Conservation (phyloP, 2,797 vertebrate genomes). For the Cossypha caffra region DNA sequence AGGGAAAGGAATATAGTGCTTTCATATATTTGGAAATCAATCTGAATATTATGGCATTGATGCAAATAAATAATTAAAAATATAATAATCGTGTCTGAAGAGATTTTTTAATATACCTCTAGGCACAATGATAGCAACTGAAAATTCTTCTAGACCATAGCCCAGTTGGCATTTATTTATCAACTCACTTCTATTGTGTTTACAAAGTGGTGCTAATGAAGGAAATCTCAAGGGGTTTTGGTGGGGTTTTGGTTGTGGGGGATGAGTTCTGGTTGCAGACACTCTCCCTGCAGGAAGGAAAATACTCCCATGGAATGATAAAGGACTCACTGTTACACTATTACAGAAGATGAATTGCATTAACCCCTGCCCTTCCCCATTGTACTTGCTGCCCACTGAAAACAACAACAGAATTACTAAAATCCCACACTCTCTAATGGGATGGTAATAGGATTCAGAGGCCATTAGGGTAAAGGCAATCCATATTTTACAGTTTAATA, state of each 20-base stretch:
- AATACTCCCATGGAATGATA: constrained; percentile 53
- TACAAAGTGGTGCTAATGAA: constrained; percentile 30
- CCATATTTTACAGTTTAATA: constrained; percentile 87
- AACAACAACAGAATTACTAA: constrained; percentile 89
- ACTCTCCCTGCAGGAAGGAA: background rate
- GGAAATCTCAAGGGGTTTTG: background rate
- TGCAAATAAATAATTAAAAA: constrained; percentile 36
- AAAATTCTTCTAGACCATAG: constrained; percentile 28
- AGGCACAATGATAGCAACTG: constrained; percentile 28
- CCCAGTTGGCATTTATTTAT: constrained; percentile 20
- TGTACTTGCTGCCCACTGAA: constrained; percentile 85
- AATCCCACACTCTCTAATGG: constrained; percentile 87
- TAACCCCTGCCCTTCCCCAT: constrained; percentile 82
- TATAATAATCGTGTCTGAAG: constrained; percentile 61
- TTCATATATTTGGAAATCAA: background rate
- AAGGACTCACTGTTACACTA: constrained; percentile 75
- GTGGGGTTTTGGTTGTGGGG: background rate
- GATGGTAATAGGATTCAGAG: constrained; percentile 89
- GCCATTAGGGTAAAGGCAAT: constrained; percentile 88
- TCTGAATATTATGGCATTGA: background rate
- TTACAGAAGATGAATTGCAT: constrained; percentile 81
- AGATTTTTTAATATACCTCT: constrained; percentile 48
- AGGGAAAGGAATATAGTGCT: background rate
- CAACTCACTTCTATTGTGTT: constrained; percentile 45
- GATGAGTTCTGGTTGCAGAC: background rate